A percentile compares a stretch with the other conserved stretches of the same genome.
Conservation (phyloP, 2,797 vertebrate genomes). For the Triplophysa bombifrons region DNA sequence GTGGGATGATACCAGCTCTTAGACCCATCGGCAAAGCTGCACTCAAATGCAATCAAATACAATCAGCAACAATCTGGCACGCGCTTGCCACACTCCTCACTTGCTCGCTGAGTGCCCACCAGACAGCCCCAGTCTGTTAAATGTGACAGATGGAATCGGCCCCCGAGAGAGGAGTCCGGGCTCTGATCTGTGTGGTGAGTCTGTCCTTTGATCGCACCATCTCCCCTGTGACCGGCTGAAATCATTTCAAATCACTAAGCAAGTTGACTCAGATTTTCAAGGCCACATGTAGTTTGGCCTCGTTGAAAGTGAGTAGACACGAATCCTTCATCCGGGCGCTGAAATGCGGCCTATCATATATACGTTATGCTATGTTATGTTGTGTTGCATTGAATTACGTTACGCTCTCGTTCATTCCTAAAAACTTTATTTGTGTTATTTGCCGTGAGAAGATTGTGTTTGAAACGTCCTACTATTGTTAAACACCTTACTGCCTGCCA, state of each 20-base stretch:
- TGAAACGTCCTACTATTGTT: too few relatives aligned
- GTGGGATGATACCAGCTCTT: constrained; percentile 55
- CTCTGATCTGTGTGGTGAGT: constrained; percentile 30
- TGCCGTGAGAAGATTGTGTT: too few relatives aligned
- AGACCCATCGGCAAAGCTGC: constrained; percentile 39
- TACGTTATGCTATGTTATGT: neutral
- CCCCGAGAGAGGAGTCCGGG: constrained; percentile 22
- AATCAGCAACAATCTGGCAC: constrained; percentile 54
- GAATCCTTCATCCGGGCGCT: neutral
- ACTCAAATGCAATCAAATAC: constrained; percentile 61
- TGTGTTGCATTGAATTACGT: neutral
- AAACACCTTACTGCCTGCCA: too few relatives aligned
- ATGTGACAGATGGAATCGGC: constrained; percentile 51
- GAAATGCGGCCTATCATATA: neutral
- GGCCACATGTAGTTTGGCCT: constrained; percentile 25
- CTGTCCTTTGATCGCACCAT: constrained; percentile 14
- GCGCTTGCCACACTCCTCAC: constrained; percentile 16
- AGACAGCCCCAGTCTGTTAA: constrained; percentile 53
- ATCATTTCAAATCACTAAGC: constrained; percentile 45
- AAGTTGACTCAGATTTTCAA: constrained; percentile 48
- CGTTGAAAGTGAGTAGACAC: constrained; percentile 30
- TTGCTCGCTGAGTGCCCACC: constrained; percentile 30
- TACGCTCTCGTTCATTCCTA: neutral
- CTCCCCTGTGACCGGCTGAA: constrained; percentile 38
- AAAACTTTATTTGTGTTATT: neutral